phyloP scores from a whole-genome alignment of 1,140 invertebrate genomes.

The Zaprionus capensis region DNA sequence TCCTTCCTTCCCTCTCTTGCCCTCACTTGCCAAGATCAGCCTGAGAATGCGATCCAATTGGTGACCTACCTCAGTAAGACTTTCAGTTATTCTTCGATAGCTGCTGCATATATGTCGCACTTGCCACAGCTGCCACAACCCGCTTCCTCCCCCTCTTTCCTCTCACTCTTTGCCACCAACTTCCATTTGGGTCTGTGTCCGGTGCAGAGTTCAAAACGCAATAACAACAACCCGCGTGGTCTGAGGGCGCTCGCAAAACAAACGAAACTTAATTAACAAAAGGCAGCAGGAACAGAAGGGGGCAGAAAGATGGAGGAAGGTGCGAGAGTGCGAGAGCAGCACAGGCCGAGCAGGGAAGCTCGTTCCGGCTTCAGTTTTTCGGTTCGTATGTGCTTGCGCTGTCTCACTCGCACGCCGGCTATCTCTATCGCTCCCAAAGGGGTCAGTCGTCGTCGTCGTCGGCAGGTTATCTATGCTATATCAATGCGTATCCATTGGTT shows the following conservation, averaged over 20 bases:
- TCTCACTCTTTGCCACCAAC: background rate
- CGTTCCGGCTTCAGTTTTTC: constrained; percentile 37
- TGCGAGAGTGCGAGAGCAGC: background rate
- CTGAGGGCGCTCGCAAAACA: constrained; percentile 41
- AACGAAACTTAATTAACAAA: constrained; percentile 65
- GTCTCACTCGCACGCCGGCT: constrained; percentile 9
- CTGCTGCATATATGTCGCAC: no score
- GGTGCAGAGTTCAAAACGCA: constrained; percentile 38
- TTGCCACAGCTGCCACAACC: no score
- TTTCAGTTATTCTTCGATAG: background rate
- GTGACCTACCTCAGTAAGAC: background rate
- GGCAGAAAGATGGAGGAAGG: background rate
- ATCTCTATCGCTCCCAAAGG: constrained; percentile 49
- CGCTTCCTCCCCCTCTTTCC: no score
- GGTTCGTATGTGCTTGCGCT: constrained; percentile 23
- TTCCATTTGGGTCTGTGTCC: constrained; percentile 37
- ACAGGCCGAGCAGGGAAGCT: background rate
- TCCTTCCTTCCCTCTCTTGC: background rate
- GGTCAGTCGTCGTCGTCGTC: constrained; percentile 33
- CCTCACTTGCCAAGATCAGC: background rate
- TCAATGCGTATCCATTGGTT: constrained; percentile 80
- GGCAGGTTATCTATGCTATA: constrained; percentile 58
- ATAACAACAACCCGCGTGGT: background rate
- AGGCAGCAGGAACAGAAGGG: constrained; percentile 20
- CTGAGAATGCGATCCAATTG: background rate